Evolutionary conservation across 1,140 invertebrate genomes (phyloP).

Genomic region (Sycophila sp.): DNA sequence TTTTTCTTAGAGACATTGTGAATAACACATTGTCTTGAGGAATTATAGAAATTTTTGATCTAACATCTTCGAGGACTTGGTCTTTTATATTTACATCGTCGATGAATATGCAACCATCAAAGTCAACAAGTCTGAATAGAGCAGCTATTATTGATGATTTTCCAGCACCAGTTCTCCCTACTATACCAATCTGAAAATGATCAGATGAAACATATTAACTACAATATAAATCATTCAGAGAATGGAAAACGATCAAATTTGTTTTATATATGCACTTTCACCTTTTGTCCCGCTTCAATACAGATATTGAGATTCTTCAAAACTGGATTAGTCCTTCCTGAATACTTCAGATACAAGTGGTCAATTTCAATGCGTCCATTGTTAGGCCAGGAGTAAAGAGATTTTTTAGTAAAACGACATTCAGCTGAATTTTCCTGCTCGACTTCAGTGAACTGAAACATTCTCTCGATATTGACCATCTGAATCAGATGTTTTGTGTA

Average conservation of each 20-base stretch:
- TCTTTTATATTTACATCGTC: constrained; percentile 73
- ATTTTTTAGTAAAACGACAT: too few species aligned
- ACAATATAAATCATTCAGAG: too few species aligned
- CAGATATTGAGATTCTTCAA: constrained; percentile 78
- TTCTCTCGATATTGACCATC: too few species aligned
- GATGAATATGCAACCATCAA: constrained; percentile 76
- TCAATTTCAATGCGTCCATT: constrained; percentile 71
- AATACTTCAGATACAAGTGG: constrained; percentile 71
- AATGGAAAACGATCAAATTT: too few species aligned
- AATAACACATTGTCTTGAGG: constrained; percentile 81
- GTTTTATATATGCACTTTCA: too few species aligned
- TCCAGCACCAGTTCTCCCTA: constrained; percentile 84
- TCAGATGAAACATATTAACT: too few species aligned
- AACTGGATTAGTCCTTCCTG: constrained; percentile 70
- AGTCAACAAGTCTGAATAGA: constrained; percentile 76
- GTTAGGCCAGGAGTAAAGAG: constrained; percentile 80
- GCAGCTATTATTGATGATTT: constrained; percentile 80
- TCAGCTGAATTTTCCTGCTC: neutral
- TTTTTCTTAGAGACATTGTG: too few species aligned
- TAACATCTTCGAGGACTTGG: constrained; percentile 74
- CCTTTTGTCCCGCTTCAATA: constrained; percentile 67
- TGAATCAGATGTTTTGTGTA: too few species aligned
- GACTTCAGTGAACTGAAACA: too few species aligned
- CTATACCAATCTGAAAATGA: too few species aligned
- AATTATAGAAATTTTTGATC: constrained; percentile 85